Percentiles rank a stretch among this genome's conserved stretches.
These are phyloP conservation scores for Hylaeus anthracinus DNA, from an alignment of 1,140 invertebrate genomes.

Conservation along the genomic window DNA sequence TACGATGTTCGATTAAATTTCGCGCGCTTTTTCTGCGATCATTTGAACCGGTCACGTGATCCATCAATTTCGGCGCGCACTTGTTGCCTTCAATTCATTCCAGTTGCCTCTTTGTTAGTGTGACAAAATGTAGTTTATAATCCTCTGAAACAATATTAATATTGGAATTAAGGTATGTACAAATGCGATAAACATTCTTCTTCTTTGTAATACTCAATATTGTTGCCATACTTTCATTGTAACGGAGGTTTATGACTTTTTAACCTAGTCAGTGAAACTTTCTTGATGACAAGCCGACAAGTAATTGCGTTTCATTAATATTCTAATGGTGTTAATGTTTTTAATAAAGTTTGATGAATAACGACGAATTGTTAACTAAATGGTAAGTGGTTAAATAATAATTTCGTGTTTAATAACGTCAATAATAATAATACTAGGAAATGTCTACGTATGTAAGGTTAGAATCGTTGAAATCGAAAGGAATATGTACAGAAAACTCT, in stretches of 20 bases:
- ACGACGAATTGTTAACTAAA: background rate
- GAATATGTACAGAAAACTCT: no score
- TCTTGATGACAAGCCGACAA: background rate
- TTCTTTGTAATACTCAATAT: background rate
- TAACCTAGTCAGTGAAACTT: background rate
- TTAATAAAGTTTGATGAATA: background rate
- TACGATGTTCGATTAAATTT: background rate
- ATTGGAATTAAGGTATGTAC: background rate
- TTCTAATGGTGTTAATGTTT: background rate
- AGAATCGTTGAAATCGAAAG: no score
- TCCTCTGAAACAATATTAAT: background rate
- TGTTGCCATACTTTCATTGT: background rate
- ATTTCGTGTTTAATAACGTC: background rate
- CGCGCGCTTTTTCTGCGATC: background rate
- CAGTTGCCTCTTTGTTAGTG: background rate
- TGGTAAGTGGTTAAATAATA: background rate
- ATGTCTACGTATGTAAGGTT: no score
- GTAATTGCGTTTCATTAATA: background rate
- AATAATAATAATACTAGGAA: background rate
- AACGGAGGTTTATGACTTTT: background rate
- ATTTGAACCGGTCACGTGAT: background rate
- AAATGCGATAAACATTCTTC: background rate
- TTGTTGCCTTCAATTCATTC: background rate
- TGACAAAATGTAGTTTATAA: background rate
- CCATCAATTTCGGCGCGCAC: background rate